These are phyloP conservation scores for Polyommatus iphigenia DNA, from an alignment of 2,888 invertebrate species.

Conservation along the genomic window DNA sequence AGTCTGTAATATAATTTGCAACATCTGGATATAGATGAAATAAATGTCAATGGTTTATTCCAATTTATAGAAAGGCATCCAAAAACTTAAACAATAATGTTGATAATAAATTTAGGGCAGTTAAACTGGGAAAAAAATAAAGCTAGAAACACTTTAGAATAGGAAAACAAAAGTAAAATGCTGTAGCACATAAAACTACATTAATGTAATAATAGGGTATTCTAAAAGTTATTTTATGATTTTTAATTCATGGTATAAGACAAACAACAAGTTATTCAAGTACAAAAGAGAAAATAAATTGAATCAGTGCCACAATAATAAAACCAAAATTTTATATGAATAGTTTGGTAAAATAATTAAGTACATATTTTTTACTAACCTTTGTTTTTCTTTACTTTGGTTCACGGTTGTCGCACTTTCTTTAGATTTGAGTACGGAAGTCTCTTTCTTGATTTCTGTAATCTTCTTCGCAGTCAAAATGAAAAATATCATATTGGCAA, in stretches of 20 bases:
- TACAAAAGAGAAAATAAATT: background rate
- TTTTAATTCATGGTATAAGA: background rate
- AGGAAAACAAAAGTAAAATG: background rate
- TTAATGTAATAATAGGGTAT: background rate
- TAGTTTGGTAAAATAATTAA: background rate
- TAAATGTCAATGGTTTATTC: conserved; percentile 1
- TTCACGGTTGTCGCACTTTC: conserved; percentile 64
- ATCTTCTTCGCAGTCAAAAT: conserved; percentile 65
- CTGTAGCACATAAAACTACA: background rate
- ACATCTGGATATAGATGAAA: conserved; percentile 32
- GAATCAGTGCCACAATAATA: background rate
- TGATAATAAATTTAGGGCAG: no score
- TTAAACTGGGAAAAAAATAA: background rate
- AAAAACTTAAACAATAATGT: background rate
- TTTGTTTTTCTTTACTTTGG: conserved; percentile 63
- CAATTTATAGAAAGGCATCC: background rate
- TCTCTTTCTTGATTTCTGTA: conserved; percentile 61
- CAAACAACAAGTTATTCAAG: background rate
- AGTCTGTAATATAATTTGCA: conserved; percentile 73
- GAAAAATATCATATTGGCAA: conserved; percentile 66
- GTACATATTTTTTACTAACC: conserved; percentile 49
- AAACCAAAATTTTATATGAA: background rate
- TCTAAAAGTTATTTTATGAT: background rate
- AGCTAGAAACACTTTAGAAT: background rate
- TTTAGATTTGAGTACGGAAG: conserved; percentile 59